Conservation (phyloP, 1,140 invertebrate genomes). For the Formica selysi region DNA sequence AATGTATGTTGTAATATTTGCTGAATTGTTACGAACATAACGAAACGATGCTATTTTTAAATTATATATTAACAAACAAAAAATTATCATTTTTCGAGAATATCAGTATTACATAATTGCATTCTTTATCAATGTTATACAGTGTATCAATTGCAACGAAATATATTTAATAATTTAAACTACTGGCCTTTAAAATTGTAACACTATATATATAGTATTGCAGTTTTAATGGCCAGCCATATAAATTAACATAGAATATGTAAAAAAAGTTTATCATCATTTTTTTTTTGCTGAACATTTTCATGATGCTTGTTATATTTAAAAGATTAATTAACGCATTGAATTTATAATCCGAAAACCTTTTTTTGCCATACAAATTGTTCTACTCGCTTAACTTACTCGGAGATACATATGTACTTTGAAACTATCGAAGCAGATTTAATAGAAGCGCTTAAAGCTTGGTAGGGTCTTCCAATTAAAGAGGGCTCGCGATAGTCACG, state of each 20-base stretch:
- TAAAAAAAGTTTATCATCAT: neutral
- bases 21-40: constrained; percentile 10
- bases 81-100: neutral
- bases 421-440: constrained; percentile 54
- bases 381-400: neutral
- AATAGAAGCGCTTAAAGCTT: constrained; percentile 39
- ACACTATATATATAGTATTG: too few relatives aligned
- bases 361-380: neutral
- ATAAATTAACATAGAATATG: neutral
- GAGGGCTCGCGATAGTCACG: constrained; percentile 50
- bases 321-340: neutral
- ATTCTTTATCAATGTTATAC: neutral
- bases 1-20: constrained; percentile 21
- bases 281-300: neutral
- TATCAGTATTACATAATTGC: neutral
- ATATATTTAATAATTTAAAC: neutral
- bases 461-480: constrained; percentile 62
- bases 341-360: neutral
- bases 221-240: too few relatives aligned
- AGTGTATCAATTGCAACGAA: neutral
- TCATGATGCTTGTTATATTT: neutral
- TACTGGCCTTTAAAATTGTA: too few relatives aligned
- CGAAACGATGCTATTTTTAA: neutral
- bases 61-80: constrained; percentile 6
- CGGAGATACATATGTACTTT: neutral